phyloP scores from a whole-genome alignment of 1,140 invertebrate species.

The fruit fly (Drosophila melanogaster) region Release_6_plus_ISO1_MT NT_033777.3:23271001-23271500 shows the following conservation, averaged over 20 bases:
- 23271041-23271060: conserved; percentile 16
- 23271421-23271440: conserved; percentile 29
- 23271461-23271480: conserved; percentile 25
- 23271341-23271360: neutral
- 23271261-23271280: conserved; percentile 65
- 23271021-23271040: neutral
- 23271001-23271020: neutral
- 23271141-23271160: conserved; percentile 85
- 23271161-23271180: conserved; percentile 84
- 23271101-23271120: conserved; percentile 48
- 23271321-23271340: neutral
- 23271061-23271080: conserved; percentile 4
- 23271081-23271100: conserved; percentile 10
- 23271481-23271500: conserved; percentile 5
- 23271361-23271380: neutral
- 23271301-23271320: conserved; percentile 7
- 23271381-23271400: conserved; percentile 32
- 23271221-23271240: conserved; percentile 84
- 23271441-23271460: conserved; percentile 24
- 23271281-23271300: conserved; percentile 34
- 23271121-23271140: conserved; percentile 78
- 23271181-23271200: conserved; percentile 85
- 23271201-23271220: conserved; percentile 84
- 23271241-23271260: conserved; percentile 84
- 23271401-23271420: conserved; percentile 35